Conservation (phyloP, 2,113 vertebrate species). For the Perca fluviatilis region DNA sequence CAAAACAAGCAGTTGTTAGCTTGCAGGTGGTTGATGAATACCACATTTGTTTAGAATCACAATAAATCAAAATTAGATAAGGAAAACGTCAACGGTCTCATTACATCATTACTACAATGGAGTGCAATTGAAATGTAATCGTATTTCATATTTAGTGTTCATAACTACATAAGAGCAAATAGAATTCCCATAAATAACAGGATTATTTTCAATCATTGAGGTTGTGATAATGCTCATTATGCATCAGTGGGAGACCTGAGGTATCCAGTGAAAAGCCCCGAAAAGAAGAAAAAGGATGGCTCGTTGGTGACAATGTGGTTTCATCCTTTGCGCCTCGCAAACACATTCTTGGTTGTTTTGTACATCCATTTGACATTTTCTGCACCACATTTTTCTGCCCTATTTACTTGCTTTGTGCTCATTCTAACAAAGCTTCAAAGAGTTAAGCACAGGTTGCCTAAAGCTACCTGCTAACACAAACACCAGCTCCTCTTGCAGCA, state of each 20-base stretch:
- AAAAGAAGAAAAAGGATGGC: background rate
- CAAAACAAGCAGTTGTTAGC: constrained; percentile 53
- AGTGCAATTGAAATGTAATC: constrained; percentile 9
- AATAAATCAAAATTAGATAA: constrained; percentile 55
- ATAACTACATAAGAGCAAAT: background rate
- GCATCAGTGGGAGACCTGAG: constrained; percentile 8
- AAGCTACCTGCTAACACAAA: constrained; percentile 44
- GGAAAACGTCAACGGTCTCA: constrained; percentile 37
- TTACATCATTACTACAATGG: constrained; percentile 8
- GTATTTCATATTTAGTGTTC: constrained; percentile 18
- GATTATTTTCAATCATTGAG: constrained; percentile 2
- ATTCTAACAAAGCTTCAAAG: constrained; percentile 60
- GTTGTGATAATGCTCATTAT: constrained; percentile 1
- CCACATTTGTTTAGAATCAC: constrained; percentile 52
- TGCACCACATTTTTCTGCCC: constrained; percentile 27
- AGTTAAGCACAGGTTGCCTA: constrained; percentile 46
- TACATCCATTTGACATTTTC: constrained; percentile 25
- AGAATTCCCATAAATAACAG: background rate
- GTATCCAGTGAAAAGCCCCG: constrained; percentile 1
- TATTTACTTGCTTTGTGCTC: constrained; percentile 55
- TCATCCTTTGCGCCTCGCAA: background rate
- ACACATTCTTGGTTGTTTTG: constrained; percentile 20
- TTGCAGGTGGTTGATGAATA: constrained; percentile 73
- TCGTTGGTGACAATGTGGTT: background rate
- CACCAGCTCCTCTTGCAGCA: constrained; percentile 27